Evolutionary conservation across 2,888 invertebrate genomes (phyloP).

Genomic region (Heterodera filipjevi): DNA sequence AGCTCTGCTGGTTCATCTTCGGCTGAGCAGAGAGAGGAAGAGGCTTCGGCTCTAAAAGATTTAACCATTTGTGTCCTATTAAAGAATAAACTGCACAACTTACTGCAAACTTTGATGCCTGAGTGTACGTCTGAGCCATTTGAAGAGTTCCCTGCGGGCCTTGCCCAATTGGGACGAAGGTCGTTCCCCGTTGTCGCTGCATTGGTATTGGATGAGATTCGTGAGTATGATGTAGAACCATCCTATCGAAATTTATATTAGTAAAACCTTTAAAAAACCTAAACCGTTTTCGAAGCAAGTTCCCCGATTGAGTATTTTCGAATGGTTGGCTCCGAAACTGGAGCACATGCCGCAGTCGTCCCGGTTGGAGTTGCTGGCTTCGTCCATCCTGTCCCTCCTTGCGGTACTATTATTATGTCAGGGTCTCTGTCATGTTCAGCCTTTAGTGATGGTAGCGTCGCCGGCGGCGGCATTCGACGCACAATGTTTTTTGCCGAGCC

Average conservation of each 20-base stretch:
- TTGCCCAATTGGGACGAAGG: constrained; percentile 39
- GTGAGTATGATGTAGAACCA: constrained; percentile 20
- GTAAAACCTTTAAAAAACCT: not conserved
- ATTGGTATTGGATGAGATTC: constrained; percentile 22
- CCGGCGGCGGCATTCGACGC: constrained; percentile 88
- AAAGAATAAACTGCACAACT: not conserved
- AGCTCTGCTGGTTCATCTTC: not conserved
- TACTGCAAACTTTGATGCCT: not conserved
- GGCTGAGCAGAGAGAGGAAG: not conserved
- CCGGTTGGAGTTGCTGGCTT: constrained; percentile 48
- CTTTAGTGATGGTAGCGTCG: constrained; percentile 97
- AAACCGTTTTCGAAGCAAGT: constrained; percentile 11
- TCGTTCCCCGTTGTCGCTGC: constrained; percentile 22
- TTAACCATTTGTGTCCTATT: not conserved
- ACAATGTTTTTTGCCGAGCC: constrained; percentile 93
- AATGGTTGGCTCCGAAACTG: not conserved
- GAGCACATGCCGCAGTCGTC: not conserved
- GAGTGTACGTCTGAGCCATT: not conserved
- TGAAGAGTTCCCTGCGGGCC: constrained; percentile 19
- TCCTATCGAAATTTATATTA: not conserved
- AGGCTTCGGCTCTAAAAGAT: constrained; percentile 3
- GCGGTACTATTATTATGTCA: constrained; percentile 78
- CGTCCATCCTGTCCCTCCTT: constrained; percentile 81
- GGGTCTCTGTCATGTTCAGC: constrained; percentile 82
- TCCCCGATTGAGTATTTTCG: not conserved